These are phyloP conservation scores for Hipposideros larvatus DNA, from an alignment of 2,797 vertebrate genomes.

Conservation along the genomic window DNA sequence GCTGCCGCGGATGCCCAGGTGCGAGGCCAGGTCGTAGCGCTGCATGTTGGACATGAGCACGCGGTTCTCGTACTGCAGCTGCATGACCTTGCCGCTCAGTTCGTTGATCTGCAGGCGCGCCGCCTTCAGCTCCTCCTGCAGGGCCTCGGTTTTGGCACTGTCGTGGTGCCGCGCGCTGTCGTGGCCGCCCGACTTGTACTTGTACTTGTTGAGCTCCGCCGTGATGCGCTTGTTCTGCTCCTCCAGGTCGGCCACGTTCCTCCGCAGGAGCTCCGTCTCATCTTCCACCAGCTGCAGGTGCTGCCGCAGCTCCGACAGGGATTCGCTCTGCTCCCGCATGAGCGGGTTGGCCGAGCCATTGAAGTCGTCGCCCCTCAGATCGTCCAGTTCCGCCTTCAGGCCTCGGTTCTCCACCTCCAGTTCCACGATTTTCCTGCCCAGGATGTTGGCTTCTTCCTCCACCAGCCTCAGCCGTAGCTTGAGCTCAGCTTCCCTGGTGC, in stretches of 20 bases:
- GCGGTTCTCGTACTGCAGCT: slow-evolving; percentile 98
- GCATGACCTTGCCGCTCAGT: slow-evolving; percentile 99
- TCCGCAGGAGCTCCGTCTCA: slow-evolving; percentile 96
- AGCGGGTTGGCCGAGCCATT: slow-evolving; percentile 91
- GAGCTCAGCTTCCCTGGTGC: slow-evolving; percentile 97
- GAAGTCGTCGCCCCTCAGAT: slow-evolving; percentile 96
- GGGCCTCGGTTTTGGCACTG: slow-evolving; percentile 93
- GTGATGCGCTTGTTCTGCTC: slow-evolving; percentile 98
- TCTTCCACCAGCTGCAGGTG: slow-evolving; percentile 99
- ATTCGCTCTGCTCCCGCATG: slow-evolving; percentile 95
- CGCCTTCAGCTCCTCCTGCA: slow-evolving; percentile 98
- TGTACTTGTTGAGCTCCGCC: slow-evolving; percentile 96
- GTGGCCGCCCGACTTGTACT: slow-evolving; percentile 96
- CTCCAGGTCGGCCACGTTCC: slow-evolving; percentile 97
- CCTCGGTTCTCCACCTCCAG: slow-evolving; percentile 99
- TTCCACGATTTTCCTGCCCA: slow-evolving; percentile 98
- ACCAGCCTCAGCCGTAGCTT: slow-evolving; percentile 97
- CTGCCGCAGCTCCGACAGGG: slow-evolving; percentile 96
- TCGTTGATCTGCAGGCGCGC: slow-evolving; percentile 98
- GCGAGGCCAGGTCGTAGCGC: slow-evolving; percentile 98
- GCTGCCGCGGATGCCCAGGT: slow-evolving; percentile 96
- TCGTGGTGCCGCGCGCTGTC: slow-evolving; percentile 95
- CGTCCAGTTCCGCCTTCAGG: slow-evolving; percentile 97
- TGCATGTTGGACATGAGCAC: slow-evolving; percentile 99
- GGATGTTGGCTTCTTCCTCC: slow-evolving; percentile 99